Evolutionary conservation across 2,113 vertebrate species (phyloP).

Genomic region (Semicossyphus pulcher): DNA sequence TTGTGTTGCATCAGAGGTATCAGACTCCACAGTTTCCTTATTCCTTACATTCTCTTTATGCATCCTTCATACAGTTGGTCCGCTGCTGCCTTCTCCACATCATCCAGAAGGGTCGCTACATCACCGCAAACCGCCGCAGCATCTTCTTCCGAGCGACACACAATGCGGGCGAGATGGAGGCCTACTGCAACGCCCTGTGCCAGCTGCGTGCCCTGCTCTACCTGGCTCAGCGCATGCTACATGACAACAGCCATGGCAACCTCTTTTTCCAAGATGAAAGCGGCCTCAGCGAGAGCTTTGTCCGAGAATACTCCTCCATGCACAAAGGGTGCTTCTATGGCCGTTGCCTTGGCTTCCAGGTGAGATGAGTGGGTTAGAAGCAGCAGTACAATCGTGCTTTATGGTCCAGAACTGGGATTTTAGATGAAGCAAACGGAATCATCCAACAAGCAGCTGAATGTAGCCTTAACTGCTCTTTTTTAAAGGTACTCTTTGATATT

Average conservation of each 20-base stretch:
- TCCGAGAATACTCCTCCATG: conserved; percentile 89
- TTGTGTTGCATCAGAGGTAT: too few relatives aligned
- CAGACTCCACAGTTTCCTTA: too few relatives aligned
- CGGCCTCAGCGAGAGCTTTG: conserved; percentile 87
- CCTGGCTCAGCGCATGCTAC: conserved; percentile 89
- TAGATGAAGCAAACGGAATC: too few relatives aligned
- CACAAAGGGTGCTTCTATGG: conserved; percentile 95
- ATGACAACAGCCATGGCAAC: conserved; percentile 86
- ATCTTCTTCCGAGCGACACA: conserved; percentile 91
- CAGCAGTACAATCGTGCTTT: too few relatives aligned
- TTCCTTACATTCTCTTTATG: too few relatives aligned
- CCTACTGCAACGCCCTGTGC: conserved; percentile 89
- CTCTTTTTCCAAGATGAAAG: conserved; percentile 89
- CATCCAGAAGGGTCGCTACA: conserved; percentile 91
- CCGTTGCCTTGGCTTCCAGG: conserved; percentile 94
- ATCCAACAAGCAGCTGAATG: too few relatives aligned
- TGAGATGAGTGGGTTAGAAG: too few relatives aligned
- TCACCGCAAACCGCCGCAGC: conserved; percentile 88
- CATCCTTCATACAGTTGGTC: conserved; percentile 80
- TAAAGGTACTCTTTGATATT: too few relatives aligned
- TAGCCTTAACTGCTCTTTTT: too few relatives aligned
- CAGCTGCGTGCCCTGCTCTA: conserved; percentile 91
- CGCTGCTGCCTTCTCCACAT: conserved; percentile 91
- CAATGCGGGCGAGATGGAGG: conserved; percentile 90
- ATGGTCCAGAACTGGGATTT: too few relatives aligned